Percentiles rank a stretch among this genome's conserved stretches.
These are phyloP conservation scores for Adela reaumurella DNA, from an alignment of 2,888 invertebrate genomes.

Conservation along the genomic window DNA sequence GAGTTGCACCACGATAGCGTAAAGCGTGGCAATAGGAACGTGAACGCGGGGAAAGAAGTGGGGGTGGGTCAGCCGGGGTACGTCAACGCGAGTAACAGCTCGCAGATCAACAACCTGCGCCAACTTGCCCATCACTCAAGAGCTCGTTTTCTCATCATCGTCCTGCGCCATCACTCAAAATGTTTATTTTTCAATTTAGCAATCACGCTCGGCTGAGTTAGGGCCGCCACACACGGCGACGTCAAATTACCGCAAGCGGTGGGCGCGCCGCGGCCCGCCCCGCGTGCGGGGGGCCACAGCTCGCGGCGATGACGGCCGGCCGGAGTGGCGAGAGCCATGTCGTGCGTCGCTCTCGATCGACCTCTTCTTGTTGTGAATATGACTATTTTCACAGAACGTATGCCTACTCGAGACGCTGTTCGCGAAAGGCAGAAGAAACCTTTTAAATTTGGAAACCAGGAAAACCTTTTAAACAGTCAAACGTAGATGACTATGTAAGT, in stretches of 20 bases:
- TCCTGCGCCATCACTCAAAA: conserved; percentile 26
- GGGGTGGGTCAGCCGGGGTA: not conserved
- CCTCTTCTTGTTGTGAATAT: no score
- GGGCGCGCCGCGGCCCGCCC: conserved; percentile 16
- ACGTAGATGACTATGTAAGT: no score
- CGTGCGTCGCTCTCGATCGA: no score
- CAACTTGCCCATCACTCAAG: conserved; percentile 8
- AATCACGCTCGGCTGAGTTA: conserved; percentile 29
- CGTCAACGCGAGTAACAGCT: not conserved
- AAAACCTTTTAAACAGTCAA: no score
- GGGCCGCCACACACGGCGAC: conserved; percentile 51
- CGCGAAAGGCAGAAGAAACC: no score
- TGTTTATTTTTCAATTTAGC: conserved; percentile 54
- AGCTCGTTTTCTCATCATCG: conserved; percentile 7
- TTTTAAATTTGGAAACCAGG: no score
- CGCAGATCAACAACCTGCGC: conserved; percentile 30
- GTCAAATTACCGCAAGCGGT: conserved; percentile 33
- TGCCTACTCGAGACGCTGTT: no score
- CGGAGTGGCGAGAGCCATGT: no score
- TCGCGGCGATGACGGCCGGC: not conserved
- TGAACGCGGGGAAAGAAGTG: no score
- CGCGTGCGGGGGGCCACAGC: conserved; percentile 14
- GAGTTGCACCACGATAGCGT: no score
- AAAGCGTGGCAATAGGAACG: no score
- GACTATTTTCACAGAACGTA: no score